Base-by-base conservation (phyloP, 2,888 invertebrate genomes). In the Zele albiditarsus region DNA sequence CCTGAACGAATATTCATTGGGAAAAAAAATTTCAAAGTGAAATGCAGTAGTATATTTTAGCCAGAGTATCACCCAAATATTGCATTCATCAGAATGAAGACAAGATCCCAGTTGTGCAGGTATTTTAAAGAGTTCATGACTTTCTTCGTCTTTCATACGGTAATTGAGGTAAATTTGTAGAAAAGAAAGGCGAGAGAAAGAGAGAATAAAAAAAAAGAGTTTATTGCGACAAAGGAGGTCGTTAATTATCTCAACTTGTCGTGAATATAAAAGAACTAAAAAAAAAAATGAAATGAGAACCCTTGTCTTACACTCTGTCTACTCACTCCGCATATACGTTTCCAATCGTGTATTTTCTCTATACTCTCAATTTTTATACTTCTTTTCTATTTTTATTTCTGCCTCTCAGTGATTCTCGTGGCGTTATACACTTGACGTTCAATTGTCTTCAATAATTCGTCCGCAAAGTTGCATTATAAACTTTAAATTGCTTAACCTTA, bases 151-250 rank as follows among this genome's bases (percentile, higher is more conserved):
- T 38, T 38, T 38, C 12, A 12, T 38, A 38, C 8, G 12, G 38
- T 10, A 38, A 5, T 38, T 12, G 38, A 38, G 12, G 12, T 38
- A 5, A 38, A 38, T 38, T 10, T 38, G 8, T 38, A 5, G 38
- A 38, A 38, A 10, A 38, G 38, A 74, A 70, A 74, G 57, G 77
- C 70, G 76, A 65, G 68, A 73, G 68, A 75, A 75, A 49, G 25
- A 49, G 69, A 63, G 16, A n/a, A 46, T 46, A 12, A 2, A 46
- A 16, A n/a, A n/a, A 12, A 46, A n/a, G n/a, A 46, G 46, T 3
- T 46, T 46, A 46, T 12, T 66, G 68, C 68, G 62, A 75, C 77
- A 53, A 74, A 73, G 58, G 74, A 69, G 73, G 69, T 42, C 33
- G 60, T 25, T 74, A 74, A 74, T 74, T 71, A 74, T 69, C 71